A percentile compares a stretch with the other conserved stretches of the same genome.
Conservation (phyloP, 2,113 vertebrate species). For the Thamnaconus septentrionalis region DNA sequence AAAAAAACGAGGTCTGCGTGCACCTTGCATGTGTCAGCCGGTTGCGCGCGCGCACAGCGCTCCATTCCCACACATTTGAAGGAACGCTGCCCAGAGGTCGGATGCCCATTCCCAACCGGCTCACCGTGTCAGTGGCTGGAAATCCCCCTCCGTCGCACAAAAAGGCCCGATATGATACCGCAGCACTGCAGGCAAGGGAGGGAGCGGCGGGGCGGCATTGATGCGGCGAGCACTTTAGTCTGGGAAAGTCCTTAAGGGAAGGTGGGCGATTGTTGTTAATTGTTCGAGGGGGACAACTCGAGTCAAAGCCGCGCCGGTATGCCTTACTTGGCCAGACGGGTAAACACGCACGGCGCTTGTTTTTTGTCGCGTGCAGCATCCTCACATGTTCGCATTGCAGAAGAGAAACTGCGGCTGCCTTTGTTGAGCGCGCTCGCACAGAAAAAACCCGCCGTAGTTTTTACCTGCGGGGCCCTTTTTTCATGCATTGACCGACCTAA, state of each 20-base stretch:
- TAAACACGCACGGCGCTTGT: slow-evolving; percentile 7
- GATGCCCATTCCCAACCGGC: slow-evolving; percentile 76
- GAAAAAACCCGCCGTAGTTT: slow-evolving; percentile 4
- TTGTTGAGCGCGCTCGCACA: slow-evolving; percentile 19
- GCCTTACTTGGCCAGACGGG: slow-evolving; percentile 58
- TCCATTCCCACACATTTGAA: slow-evolving; percentile 73
- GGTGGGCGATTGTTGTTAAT: slow-evolving; percentile 72
- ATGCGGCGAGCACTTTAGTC: slow-evolving; percentile 71
- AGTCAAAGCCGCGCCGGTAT: slow-evolving; percentile 55
- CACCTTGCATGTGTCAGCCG: slow-evolving; percentile 39
- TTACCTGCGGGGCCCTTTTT: slow-evolving; percentile 15
- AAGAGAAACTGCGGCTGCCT: background rate
- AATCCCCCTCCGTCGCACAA: slow-evolving; percentile 76
- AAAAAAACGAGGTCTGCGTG: background rate
- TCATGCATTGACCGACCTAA: background rate
- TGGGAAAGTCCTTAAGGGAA: slow-evolving; percentile 77
- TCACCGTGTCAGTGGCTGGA: slow-evolving; percentile 79
- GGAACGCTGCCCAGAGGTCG: slow-evolving; percentile 70
- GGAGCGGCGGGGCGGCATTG: slow-evolving; percentile 70
- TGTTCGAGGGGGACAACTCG: slow-evolving; percentile 59
- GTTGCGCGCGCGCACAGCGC: slow-evolving; percentile 30
- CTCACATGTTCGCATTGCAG: slow-evolving; percentile 14
- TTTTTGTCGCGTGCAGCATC: slow-evolving; percentile 1
- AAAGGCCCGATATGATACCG: slow-evolving; percentile 78
- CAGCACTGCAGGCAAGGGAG: slow-evolving; percentile 79